These are phyloP conservation scores for Datnioides undecimradiatus DNA, from an alignment of 2,113 vertebrate species.

Conservation along the genomic window DNA sequence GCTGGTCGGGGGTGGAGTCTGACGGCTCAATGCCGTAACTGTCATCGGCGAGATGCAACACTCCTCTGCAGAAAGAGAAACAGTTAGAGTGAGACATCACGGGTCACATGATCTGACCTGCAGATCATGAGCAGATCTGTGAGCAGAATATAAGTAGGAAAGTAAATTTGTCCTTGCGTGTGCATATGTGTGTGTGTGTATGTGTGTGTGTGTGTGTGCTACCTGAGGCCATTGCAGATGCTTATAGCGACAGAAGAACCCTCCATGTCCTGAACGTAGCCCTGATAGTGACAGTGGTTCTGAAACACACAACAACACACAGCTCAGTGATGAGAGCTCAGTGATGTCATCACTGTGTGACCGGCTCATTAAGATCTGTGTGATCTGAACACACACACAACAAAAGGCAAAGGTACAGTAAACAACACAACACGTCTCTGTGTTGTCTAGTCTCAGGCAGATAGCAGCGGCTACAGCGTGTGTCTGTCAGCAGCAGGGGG, in stretches of 20 bases:
- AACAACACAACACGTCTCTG: no score
- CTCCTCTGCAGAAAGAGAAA: constrained; percentile 86
- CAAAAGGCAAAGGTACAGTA: no score
- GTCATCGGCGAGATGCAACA: constrained; percentile 83
- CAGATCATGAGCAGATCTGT: constrained; percentile 22
- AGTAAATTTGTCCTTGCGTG: constrained; percentile 22
- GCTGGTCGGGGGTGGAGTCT: constrained; percentile 85
- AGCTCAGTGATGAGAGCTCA: no score
- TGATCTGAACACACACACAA: no score
- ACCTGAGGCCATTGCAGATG: constrained; percentile 93
- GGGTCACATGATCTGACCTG: background rate
- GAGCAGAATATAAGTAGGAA: constrained; percentile 12
- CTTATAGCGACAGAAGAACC: constrained; percentile 90
- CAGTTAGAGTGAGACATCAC: background rate
- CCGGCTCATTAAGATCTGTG: no score
- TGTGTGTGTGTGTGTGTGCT: constrained; percentile 52
- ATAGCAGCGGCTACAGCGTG: no score
- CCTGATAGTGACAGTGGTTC: constrained; percentile 94
- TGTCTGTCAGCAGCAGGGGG: no score
- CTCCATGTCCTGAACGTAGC: constrained; percentile 87
- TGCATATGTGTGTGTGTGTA: constrained; percentile 17
- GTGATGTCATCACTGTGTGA: background rate
- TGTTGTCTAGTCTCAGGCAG: no score
- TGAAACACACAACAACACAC: constrained; percentile 65
- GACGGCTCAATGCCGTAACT: constrained; percentile 93